phyloP scores from a whole-genome alignment of 2,113 vertebrate species.

The Bubo bubo region DNA sequence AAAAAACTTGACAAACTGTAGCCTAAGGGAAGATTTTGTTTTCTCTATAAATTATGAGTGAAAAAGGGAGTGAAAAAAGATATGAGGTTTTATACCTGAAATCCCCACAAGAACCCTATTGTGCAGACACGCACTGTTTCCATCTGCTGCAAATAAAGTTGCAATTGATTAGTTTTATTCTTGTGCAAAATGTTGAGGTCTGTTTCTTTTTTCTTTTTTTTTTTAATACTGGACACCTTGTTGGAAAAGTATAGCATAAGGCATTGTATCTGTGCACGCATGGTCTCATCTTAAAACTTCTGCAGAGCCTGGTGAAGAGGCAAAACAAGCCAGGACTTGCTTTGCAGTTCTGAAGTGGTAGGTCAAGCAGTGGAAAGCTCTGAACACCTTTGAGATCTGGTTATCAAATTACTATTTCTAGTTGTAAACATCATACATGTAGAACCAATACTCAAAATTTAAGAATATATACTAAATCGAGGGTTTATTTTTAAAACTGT shows the following conservation, averaged over 20 bases:
- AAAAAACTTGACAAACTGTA: background rate
- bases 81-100: background rate
- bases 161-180: background rate
- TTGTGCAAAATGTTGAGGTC: background rate
- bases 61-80: constrained; percentile 1
- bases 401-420: constrained; percentile 41
- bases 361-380: constrained; percentile 52
- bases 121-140: background rate
- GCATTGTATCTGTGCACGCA: background rate
- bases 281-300: constrained; percentile 26
- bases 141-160: background rate
- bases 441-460: background rate
- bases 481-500: background rate
- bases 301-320: constrained; percentile 7
- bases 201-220: background rate
- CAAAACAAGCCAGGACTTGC: constrained; percentile 68
- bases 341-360: constrained; percentile 62
- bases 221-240: background rate
- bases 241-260: background rate
- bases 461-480: background rate
- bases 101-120: background rate
- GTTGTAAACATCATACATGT: background rate
- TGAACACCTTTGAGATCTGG: constrained; percentile 13
- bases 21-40: constrained; percentile 29
- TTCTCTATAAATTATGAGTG: constrained; percentile 6